phyloP scores from a whole-genome alignment of 2,888 invertebrate genomes.

The Trichopoda pennipes region DNA sequence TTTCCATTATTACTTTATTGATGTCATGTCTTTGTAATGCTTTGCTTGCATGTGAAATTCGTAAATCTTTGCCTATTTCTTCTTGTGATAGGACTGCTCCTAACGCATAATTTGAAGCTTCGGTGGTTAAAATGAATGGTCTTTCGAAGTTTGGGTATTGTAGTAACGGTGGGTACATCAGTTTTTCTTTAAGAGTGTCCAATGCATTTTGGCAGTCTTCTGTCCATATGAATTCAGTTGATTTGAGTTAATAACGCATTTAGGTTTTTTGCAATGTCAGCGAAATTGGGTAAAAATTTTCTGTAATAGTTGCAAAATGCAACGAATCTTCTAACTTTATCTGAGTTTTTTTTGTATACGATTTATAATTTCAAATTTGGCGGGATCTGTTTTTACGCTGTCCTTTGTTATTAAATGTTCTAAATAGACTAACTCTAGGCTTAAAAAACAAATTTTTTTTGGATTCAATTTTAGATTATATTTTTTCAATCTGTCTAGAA shows the following conservation, averaged over 20 bases:
- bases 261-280: too few species aligned
- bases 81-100: too few species aligned
- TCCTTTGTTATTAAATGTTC: too few species aligned
- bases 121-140: conserved; percentile 6
- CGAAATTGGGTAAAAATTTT: too few species aligned
- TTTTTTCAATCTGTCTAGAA: too few species aligned
- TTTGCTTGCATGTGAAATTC: too few species aligned
- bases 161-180: conserved; percentile 1
- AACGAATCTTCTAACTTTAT: neutral
- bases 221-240: too few species aligned
- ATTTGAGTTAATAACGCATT: too few species aligned
- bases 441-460: neutral
- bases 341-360: neutral
- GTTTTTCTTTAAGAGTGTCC: neutral
- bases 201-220: conserved; percentile 7
- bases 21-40: conserved; percentile 6
- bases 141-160: neutral
- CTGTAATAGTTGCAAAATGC: too few species aligned
- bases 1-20: conserved; percentile 15
- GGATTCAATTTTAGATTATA: neutral
- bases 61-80: too few species aligned
- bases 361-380: neutral
- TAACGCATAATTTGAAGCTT: conserved; percentile 21
- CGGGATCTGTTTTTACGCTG: too few species aligned
- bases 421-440: neutral